phyloP scores from a whole-genome alignment of 2,888 invertebrate genomes.

The Volucella bombylans region DNA sequence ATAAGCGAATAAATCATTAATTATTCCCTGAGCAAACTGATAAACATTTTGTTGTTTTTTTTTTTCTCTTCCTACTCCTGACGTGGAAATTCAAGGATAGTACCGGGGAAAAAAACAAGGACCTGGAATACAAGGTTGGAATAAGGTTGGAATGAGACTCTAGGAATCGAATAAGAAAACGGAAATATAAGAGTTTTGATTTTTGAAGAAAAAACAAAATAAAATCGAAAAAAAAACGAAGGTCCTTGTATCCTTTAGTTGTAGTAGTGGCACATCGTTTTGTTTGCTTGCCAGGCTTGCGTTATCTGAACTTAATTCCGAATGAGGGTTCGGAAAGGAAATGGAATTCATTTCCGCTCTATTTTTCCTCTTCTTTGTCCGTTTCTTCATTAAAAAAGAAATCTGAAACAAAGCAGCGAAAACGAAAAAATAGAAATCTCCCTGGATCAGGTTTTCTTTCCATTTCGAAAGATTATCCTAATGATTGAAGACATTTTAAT shows the following conservation, averaged over 20 bases:
- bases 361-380: constrained; percentile 49
- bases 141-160: constrained; percentile 11
- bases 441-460: constrained; percentile 24
- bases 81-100: constrained; percentile 40
- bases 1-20: constrained; percentile 76
- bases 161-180: constrained; percentile 43
- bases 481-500: constrained; percentile 69
- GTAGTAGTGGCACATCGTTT: constrained; percentile 47
- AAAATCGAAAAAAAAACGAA: constrained; percentile 19
- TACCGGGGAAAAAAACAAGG: neutral
- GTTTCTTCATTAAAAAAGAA: constrained; percentile 34
- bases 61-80: constrained; percentile 2
- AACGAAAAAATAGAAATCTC: constrained; percentile 20
- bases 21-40: constrained; percentile 75
- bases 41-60: constrained; percentile 67
- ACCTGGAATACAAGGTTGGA: constrained; percentile 18
- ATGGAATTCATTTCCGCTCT: constrained; percentile 72
- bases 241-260: constrained; percentile 67
- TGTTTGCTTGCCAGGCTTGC: constrained; percentile 52
- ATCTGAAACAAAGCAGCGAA: no score
- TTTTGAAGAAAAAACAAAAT: constrained; percentile 28
- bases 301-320: constrained; percentile 68
- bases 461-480: constrained; percentile 48
- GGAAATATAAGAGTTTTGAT: constrained; percentile 70
- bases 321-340: constrained; percentile 71